These are phyloP conservation scores for Perca schrenkii DNA, from an alignment of 2,113 vertebrate genomes.

Conservation along the genomic window DNA sequence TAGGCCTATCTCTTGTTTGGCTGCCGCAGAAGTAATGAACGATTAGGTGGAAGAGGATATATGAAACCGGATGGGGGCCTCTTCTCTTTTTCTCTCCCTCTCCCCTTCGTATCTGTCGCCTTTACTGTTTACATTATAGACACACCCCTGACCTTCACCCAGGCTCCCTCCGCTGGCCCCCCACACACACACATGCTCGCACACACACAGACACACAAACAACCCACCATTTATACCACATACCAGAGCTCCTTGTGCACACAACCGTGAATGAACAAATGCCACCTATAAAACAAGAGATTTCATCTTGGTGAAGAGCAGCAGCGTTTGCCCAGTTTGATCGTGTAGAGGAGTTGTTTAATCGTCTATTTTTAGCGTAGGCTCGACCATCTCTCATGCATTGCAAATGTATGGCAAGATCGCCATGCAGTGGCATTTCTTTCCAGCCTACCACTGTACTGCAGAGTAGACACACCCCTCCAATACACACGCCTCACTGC, in stretches of 20 bases:
- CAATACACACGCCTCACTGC: constrained; percentile 65
- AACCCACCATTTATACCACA: constrained; percentile 22
- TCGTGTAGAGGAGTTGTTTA: constrained; percentile 10
- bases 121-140: constrained; percentile 72
- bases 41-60: constrained; percentile 54
- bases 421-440: constrained; percentile 62
- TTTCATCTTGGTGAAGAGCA: background rate
- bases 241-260: constrained; percentile 27
- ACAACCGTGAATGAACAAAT: constrained; percentile 8
- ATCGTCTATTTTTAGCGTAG: constrained; percentile 24
- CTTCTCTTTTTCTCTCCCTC: constrained; percentile 44
- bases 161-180: constrained; percentile 50
- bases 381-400: constrained; percentile 37
- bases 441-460: constrained; percentile 77
- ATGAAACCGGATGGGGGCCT: constrained; percentile 60
- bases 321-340: background rate
- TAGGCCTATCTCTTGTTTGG: constrained; percentile 31
- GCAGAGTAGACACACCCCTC: constrained; percentile 83
- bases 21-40: constrained; percentile 27
- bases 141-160: constrained; percentile 78
- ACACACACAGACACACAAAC: constrained; percentile 6
- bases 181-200: constrained; percentile 27
- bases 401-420: constrained; percentile 62
- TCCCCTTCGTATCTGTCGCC: constrained; percentile 63
- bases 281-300: background rate